Conservation (phyloP, 2,888 invertebrate species). For the Plagodis dolabraria region DNA sequence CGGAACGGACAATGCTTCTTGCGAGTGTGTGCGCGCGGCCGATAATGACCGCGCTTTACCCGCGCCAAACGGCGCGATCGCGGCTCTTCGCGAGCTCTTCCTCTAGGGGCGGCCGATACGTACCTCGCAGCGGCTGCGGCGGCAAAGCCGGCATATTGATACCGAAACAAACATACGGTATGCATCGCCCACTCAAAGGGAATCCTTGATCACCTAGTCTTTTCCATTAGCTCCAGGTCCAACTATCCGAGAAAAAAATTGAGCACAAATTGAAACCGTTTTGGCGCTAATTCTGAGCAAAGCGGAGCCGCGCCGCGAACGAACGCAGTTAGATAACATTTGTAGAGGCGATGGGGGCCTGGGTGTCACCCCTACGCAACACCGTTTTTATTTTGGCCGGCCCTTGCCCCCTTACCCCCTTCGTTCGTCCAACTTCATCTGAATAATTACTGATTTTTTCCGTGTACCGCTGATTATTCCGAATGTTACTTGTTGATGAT, state of each 20-base stretch:
- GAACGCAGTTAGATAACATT: slow-evolving; percentile 85
- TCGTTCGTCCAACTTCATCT: slow-evolving; percentile 84
- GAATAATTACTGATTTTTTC: slow-evolving; percentile 85
- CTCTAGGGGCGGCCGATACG: slow-evolving; percentile 1
- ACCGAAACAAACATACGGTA: slow-evolving; percentile 14
- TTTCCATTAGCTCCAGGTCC: slow-evolving; percentile 62
- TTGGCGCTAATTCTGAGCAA: slow-evolving; percentile 77
- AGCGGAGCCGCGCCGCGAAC: slow-evolving; percentile 73
- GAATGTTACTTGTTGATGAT: slow-evolving; percentile 84
- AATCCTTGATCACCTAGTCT: slow-evolving; percentile 62
- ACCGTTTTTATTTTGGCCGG: slow-evolving; percentile 84
- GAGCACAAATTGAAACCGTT: slow-evolving; percentile 79
- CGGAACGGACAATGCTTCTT: slow-evolving; percentile 63
- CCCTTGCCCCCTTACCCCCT: slow-evolving; percentile 82
- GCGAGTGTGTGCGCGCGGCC: slow-evolving; percentile 69
- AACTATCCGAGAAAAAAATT: slow-evolving; percentile 78
- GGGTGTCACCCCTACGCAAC: slow-evolving; percentile 84
- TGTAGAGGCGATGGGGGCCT: slow-evolving; percentile 70
- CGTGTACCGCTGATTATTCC: slow-evolving; percentile 85
- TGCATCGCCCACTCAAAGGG: slow-evolving; percentile 40
- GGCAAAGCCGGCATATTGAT: slow-evolving; percentile 4
- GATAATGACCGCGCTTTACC: slow-evolving; percentile 74
- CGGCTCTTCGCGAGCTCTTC: slow-evolving; percentile 34
- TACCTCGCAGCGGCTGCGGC: slow-evolving; percentile 14
- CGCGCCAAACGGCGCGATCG: slow-evolving; percentile 44